Evolutionary conservation across 2,113 vertebrate genomes (phyloP).

Genomic region (Pterophyllum scalare): DNA sequence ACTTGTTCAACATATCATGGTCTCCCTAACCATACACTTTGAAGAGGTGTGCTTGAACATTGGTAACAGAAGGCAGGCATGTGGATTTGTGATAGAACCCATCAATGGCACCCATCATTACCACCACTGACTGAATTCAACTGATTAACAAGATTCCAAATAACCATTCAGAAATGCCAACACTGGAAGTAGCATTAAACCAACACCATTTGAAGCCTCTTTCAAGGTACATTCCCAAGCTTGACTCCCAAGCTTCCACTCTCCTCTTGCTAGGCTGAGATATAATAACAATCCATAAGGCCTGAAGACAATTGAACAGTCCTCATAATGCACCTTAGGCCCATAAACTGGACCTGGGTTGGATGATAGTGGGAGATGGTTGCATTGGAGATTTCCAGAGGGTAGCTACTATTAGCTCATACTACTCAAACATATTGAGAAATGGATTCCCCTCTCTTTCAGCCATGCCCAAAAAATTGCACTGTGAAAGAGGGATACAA

Average conservation of each 20-base stretch:
- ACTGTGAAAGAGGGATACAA: background rate
- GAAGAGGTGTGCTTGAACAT: background rate
- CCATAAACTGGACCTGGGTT: background rate
- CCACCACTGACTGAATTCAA: background rate
- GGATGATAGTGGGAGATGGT: background rate
- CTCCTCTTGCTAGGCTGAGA: background rate
- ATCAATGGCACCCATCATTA: background rate
- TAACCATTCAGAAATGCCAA: background rate
- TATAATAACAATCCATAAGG: fast-evolving
- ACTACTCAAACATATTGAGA: fast-evolving
- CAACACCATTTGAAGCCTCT: background rate
- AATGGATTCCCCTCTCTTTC: fast-evolving
- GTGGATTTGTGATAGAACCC: background rate
- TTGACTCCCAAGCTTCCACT: fast-evolving
- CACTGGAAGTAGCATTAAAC: fast-evolving
- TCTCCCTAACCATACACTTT: background rate
- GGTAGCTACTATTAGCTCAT: background rate
- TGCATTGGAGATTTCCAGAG: background rate
- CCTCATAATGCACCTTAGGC: background rate
- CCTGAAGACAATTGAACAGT: background rate
- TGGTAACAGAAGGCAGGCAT: background rate
- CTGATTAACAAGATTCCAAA: background rate
- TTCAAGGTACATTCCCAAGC: background rate
- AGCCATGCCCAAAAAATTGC: background rate
- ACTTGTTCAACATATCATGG: background rate